Base-by-base conservation (phyloP, 2,888 invertebrate genomes). In the Stenodera caucasica region DNA sequence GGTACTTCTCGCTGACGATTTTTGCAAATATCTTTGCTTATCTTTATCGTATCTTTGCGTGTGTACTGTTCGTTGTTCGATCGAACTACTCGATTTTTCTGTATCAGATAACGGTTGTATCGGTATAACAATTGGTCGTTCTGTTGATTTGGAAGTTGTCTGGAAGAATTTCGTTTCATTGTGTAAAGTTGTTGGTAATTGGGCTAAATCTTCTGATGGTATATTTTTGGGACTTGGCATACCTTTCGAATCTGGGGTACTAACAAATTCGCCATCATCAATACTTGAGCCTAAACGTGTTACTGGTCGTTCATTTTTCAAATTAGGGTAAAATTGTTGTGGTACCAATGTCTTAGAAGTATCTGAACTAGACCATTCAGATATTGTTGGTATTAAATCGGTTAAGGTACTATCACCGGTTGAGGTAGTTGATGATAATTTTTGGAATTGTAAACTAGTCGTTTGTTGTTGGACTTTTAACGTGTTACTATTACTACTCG, bases 341-440 rank as follows among this genome's bases (percentile, higher is more conserved):
- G 87, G 86, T 30, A 90, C 85, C 12, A 90, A 82, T 0, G 90
- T 90, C 66, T 90, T 89, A 66, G 89, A 89, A 9, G 89, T 89
- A 58, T 80, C 80, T 50, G 91, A 90, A 1, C 88, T 89, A 0
- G 91, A 90, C 90, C 91, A 91, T 65, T 92, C 91, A 0, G 91
- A 90, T 70, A 91, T 89, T 1, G 91, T 90, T 54, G 91, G 90
- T 9, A 91, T 90, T 70, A 87, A 82, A 75, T 88, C 88, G 0
- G 88, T 87, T 54, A 90, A 77, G 5, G 80, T 80, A 64, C 77
- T 78, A 61, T 80, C 80, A 3, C 78, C 79, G 12, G 72, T 72
- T 9, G 76, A 73, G 6, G 79, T 77, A 21, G 72, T 76, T 5
- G 79, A 78, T 9, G 80, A 80, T 45, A 81, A 65, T 67, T 80